A percentile compares a stretch with the other conserved stretches of the same genome.
Evolutionary conservation across 2,797 vertebrate species (phyloP).

Genomic region (Psittacula derbiana): DNA sequence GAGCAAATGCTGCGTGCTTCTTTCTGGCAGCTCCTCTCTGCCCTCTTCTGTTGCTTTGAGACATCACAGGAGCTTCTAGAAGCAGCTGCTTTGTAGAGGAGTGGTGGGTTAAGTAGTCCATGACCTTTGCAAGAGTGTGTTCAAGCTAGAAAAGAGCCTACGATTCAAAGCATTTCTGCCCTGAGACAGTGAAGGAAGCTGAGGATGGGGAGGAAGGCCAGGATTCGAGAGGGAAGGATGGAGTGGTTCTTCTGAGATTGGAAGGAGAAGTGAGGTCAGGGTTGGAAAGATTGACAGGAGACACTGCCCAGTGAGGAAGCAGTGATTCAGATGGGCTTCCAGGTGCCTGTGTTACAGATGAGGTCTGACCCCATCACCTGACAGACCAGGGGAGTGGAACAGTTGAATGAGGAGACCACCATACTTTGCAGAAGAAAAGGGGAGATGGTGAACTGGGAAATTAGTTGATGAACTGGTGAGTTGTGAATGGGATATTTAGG

Average conservation of each 20-base stretch:
- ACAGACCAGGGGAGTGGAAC: neutral
- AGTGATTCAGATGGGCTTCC: neutral
- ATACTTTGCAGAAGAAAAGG: neutral
- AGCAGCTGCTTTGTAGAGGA: rapidly evolving
- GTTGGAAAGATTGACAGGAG: neutral
- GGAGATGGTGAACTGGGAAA: neutral
- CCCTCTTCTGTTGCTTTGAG: constrained; percentile 57
- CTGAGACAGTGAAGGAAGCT: neutral
- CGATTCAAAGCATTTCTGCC: neutral
- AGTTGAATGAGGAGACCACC: neutral
- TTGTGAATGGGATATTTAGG: neutral
- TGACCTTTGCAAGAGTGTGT: neutral
- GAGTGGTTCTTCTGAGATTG: neutral
- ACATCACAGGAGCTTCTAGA: constrained; percentile 7
- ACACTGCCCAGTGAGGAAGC: rapidly evolving
- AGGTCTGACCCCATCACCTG: neutral
- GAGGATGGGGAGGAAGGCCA: neutral
- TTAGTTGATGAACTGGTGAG: neutral
- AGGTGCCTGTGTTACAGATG: neutral
- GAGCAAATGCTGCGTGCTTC: neutral
- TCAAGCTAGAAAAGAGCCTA: neutral
- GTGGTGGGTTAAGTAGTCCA: neutral
- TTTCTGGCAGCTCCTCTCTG: constrained; percentile 48
- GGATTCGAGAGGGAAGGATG: neutral
- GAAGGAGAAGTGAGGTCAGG: neutral